Evolutionary conservation across 2,888 invertebrate species (phyloP).

Genomic region (Limnephilus marmoratus): DNA sequence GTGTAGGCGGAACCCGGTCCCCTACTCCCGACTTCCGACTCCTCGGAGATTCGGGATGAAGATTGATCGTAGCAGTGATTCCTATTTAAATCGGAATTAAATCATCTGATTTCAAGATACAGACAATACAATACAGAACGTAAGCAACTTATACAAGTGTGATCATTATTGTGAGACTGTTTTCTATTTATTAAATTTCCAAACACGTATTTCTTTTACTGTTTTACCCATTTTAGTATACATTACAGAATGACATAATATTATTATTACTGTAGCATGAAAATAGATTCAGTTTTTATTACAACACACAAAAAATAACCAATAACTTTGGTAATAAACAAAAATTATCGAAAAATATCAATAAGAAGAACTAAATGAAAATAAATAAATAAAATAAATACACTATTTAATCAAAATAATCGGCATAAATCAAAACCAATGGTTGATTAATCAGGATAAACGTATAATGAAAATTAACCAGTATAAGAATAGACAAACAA

Average conservation of each 20-base stretch:
- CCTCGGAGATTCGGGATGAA: slow-evolving; percentile 49
- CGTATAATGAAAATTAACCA: too few relatives aligned
- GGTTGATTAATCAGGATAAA: too few relatives aligned
- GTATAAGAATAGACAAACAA: too few relatives aligned
- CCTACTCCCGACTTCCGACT: background rate
- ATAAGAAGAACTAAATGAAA: too few relatives aligned
- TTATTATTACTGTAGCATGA: too few relatives aligned
- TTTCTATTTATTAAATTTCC: background rate
- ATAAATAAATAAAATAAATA: too few relatives aligned
- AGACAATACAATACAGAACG: background rate
- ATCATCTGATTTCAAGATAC: background rate
- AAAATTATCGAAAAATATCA: too few relatives aligned
- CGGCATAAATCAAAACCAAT: too few relatives aligned
- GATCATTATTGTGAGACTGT: background rate
- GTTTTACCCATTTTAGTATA: background rate
- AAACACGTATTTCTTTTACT: background rate
- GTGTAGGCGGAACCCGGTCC: background rate
- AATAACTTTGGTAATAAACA: too few relatives aligned
- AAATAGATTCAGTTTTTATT: too few relatives aligned
- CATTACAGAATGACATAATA: background rate
- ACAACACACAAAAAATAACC: too few relatives aligned
- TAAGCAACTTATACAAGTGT: background rate
- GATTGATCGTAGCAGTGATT: slow-evolving; percentile 46
- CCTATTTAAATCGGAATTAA: slow-evolving; percentile 30
- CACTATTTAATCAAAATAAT: too few relatives aligned